Evolutionary conservation across 2,113 vertebrate species (phyloP), one percentile per base, ranked within the genome.

Genomic region (Pristiophorus japonicus): DNA sequence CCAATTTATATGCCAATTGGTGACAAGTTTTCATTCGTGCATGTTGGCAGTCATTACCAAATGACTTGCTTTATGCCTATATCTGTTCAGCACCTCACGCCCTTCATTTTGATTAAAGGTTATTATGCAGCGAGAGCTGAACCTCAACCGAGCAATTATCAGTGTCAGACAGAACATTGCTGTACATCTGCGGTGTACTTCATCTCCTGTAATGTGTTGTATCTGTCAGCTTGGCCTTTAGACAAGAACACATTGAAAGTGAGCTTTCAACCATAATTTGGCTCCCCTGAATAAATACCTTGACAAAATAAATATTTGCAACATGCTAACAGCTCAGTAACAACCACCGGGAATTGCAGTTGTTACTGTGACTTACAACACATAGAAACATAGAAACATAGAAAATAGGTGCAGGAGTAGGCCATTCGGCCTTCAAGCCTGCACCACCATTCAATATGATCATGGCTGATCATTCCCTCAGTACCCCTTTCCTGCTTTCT

Each of bases 281-380:
- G 55, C 6, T 63, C 55, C 59, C 30, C 90, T 63, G 62, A 20
- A 42, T 63, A 92, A 65, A 63, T 62, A 92, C 22, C n/a, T 18
- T 65, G 62, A 20, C 18, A 18, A 92, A 92, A 38, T 92, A 65
- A 92, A 92, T 65, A 18, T 92, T 65, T 92, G 90, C 59, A 92
- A 7, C 22, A n/a, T 63, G n/a, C 7, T 8, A 42, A 10, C 12
- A 65, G 55, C 12, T 91, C 47, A 34, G 47, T 34, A 91, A 6
- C 27, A 30, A 16, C 59, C 30, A 34, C n/a, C 14, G 62, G 55
- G 62, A 91, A 65, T 20, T 22, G 42, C 3, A n/a, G 16, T 34
- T 92, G 22, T 65, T 42, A 65, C 12, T 22, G 34, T 92, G 34
- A 65, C 51, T 65, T 38, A 92, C 30, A n/a, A n/a, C n/a, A n/a